These are phyloP conservation scores for Drosophila suzukii DNA, from an alignment of 1,140 invertebrate genomes.

Conservation along the genomic window DNA sequence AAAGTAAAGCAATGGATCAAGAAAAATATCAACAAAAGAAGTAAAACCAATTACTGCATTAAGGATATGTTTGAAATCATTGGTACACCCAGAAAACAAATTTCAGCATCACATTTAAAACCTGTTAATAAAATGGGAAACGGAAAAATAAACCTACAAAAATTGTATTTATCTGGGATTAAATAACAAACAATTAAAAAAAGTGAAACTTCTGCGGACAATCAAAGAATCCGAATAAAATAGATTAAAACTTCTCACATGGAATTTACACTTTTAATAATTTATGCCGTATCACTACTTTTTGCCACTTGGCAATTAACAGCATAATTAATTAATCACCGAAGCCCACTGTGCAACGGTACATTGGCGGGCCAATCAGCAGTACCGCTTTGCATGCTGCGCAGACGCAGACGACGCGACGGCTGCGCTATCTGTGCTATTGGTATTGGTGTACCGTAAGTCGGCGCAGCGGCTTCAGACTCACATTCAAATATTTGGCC, in stretches of 20 bases:
- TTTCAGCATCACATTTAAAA: no score
- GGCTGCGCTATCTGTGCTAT: neutral
- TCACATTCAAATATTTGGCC: constrained; percentile 72
- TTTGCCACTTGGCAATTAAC: constrained; percentile 13
- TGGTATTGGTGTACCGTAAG: constrained; percentile 54
- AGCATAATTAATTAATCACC: constrained; percentile 33
- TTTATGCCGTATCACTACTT: neutral
- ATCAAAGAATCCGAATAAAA: no score
- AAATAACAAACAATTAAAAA: no score
- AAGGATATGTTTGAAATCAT: no score
- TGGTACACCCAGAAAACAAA: no score
- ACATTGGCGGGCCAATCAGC: constrained; percentile 68
- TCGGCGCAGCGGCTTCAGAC: constrained; percentile 9
- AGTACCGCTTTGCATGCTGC: constrained; percentile 76
- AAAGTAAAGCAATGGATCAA: no score
- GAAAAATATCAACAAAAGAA: no score
- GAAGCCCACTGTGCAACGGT: constrained; percentile 67
- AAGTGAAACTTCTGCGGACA: neutral
- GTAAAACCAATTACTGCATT: no score
- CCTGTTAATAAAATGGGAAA: no score
- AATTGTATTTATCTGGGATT: neutral
- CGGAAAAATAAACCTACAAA: no score
- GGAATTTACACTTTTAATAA: neutral
- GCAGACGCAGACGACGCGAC: neutral
- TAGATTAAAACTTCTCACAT: no score